A percentile compares a stretch with the other conserved stretches of the same genome.
Evolutionary conservation across 1,140 invertebrate genomes (phyloP).

Genomic region (Belonocnema kinseyi): DNA sequence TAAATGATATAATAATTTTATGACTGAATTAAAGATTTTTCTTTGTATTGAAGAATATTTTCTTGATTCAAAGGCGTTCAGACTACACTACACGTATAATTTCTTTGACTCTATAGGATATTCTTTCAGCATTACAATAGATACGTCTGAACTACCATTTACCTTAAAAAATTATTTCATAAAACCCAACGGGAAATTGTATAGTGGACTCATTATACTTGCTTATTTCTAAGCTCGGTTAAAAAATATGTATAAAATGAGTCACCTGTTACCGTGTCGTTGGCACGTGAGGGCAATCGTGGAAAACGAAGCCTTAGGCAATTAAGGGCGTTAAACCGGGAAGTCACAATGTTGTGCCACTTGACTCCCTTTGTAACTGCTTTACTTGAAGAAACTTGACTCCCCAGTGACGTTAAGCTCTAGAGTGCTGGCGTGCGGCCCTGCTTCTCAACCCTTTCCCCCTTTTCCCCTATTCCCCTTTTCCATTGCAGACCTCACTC

Average conservation of each 20-base stretch:
- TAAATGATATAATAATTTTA: too few species aligned
- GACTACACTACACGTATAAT: too few species aligned
- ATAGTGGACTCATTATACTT: too few species aligned
- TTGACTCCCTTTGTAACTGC: constrained; percentile 47
- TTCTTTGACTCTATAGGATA: too few species aligned
- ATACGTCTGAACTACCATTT: too few species aligned
- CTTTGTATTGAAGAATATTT: too few species aligned
- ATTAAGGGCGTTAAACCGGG: constrained; percentile 49
- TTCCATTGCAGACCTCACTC: background rate
- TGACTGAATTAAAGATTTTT: too few species aligned
- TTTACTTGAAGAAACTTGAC: constrained; percentile 46
- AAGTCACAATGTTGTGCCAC: constrained; percentile 42
- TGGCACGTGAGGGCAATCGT: constrained; percentile 42
- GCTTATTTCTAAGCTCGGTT: background rate
- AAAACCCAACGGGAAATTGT: too few species aligned
- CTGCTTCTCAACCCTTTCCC: constrained; percentile 36
- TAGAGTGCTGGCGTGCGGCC: constrained; percentile 36
- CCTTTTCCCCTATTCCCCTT: constrained; percentile 27
- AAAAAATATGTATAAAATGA: background rate
- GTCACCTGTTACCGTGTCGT: constrained; percentile 17
- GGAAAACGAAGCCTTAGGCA: constrained; percentile 51
- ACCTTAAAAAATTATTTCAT: too few species aligned
- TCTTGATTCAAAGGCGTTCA: too few species aligned
- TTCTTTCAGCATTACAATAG: too few species aligned
- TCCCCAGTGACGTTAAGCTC: constrained; percentile 23